phyloP scores from a whole-genome alignment of 2,113 vertebrate species.

The Corythornis cristatus region DNA sequence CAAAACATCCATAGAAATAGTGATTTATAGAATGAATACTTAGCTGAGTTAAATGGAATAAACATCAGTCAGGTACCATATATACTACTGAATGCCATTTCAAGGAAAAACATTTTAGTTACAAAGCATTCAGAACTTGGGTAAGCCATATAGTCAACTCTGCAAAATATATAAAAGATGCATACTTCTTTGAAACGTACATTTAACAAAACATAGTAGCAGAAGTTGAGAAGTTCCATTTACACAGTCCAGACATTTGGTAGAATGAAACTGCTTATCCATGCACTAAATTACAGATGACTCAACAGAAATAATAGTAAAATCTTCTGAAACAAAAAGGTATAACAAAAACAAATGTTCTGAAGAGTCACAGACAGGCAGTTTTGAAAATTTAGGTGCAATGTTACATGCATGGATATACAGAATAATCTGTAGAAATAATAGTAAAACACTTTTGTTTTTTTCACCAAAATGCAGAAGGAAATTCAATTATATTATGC shows the following conservation, averaged over 20 bases:
- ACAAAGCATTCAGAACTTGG: constrained; percentile 69
- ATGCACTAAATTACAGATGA: constrained; percentile 72
- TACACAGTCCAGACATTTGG: constrained; percentile 68
- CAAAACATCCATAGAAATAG: constrained; percentile 76
- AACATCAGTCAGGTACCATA: constrained; percentile 60
- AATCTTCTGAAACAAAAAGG: constrained; percentile 12
- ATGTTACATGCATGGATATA: constrained; percentile 73
- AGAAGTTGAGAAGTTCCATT: constrained; percentile 68
- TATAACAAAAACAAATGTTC: constrained; percentile 52
- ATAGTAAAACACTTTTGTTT: constrained; percentile 71
- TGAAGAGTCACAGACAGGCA: constrained; percentile 56
- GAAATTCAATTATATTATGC: constrained; percentile 72
- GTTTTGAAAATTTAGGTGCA: constrained; percentile 59
- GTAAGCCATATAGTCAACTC: constrained; percentile 69
- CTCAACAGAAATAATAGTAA: constrained; percentile 34
- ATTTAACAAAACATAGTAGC: constrained; percentile 66
- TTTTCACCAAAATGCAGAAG: constrained; percentile 74
- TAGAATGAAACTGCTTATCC: constrained; percentile 72
- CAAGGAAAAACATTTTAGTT: constrained; percentile 58
- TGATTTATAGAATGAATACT: constrained; percentile 71
- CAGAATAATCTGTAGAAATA: constrained; percentile 70
- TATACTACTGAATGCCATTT: constrained; percentile 66
- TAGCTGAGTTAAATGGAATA: constrained; percentile 69
- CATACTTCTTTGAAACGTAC: constrained; percentile 62
- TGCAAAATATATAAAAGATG: constrained; percentile 75